Base-by-base conservation (phyloP, 2,888 invertebrate species). In the Pilophorus perplexus region DNA sequence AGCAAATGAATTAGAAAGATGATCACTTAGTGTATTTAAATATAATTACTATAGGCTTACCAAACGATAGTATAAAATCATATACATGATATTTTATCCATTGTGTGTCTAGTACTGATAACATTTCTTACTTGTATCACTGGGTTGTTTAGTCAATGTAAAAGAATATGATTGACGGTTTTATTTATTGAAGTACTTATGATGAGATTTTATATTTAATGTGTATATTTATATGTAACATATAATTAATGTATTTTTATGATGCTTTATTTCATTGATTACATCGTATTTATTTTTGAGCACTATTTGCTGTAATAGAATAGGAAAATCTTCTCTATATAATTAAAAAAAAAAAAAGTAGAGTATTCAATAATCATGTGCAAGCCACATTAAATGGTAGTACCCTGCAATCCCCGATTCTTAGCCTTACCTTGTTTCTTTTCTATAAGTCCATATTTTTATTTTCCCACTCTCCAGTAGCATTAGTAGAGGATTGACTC, bases 211-310 rank as follows among this genome's bases (percentile, higher is more conserved):
- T 52, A 22, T 59, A 40, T 42, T 23, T 59, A 59, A 59, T 59
- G 42, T 59, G 59, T 59, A 59, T 23, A 59, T 59, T 46, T 55
- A 55, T 18, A 37, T 55, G 59, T 59, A 59, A 59, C 33, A 59
- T 59, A 59, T 57, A 54, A 16, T 16, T 40, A 59, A 22, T 59
- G 59, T 59, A 59, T 59, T 59, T 57, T 59, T 59, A 59, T 59
- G 25, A 59, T 42, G 27, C 23, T 42, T 44, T 22, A 33, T 18
- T 18, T 18, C 55, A 8, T 55, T 37, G 18, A 22, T 55, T 55
- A 23, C 27, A 38, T 55, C 55, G n/a, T 10, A 38, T 37, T 55
- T 38, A 37, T 55, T 55, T 37, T 55, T 38, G 38, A 20, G 55
- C 55, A 38, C 55, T 55, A 38, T 55, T 55, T 37, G 27, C 14